Base-by-base conservation (phyloP, 2,888 invertebrate species). In the Keiferia lycopersicella region DNA sequence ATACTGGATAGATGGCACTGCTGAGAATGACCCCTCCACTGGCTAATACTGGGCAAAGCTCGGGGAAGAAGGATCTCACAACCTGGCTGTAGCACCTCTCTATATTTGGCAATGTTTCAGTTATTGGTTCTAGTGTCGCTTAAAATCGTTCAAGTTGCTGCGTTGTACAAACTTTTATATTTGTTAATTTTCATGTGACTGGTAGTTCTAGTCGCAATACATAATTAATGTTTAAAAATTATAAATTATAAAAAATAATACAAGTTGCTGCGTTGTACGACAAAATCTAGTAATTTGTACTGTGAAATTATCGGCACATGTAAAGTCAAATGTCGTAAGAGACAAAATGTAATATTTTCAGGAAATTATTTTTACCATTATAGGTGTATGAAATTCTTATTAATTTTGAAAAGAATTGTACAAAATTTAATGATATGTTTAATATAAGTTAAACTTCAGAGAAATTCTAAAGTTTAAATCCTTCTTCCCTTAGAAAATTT, bases 1-100 rank as follows among this genome's bases (percentile, higher is more conserved):
- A 91, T 90, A 90, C 89, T 91, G 91, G 88, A 85, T 81, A 78
- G 87, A 91, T 91, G 91, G 91, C 91, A 91, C 91, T 81, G 83
- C 81, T 82, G 77, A 84, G 79, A 87, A 91, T 88, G 87, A 86
- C 77, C 82, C 69, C 80, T 81, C 84, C 87, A 84, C 87, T 86
- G 88, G 87, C 91, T 86, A 91, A 91, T 91, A 91, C 91, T 91
- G 91, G 87, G 83, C 86, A 80, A 87, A 77, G 82, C 65, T 75
- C 68, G 69, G 86, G 89, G 85, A 89, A 89, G 91, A 91, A 92
- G 92, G 92, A 91, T 75, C 71, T 88, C 91, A 92, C 92, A 92
- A 92, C 92, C 89, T 75, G 75, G 73, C 75, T 71, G 71, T 88
- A 91, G 91, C 91, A 91, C 91, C 91, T 83, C 77, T 68, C 66